Percentiles rank a stretch among this genome's conserved stretches.
These are phyloP conservation scores for Xyliphius kryptos DNA, from an alignment of 2,113 vertebrate genomes.

Conservation along the genomic window DNA sequence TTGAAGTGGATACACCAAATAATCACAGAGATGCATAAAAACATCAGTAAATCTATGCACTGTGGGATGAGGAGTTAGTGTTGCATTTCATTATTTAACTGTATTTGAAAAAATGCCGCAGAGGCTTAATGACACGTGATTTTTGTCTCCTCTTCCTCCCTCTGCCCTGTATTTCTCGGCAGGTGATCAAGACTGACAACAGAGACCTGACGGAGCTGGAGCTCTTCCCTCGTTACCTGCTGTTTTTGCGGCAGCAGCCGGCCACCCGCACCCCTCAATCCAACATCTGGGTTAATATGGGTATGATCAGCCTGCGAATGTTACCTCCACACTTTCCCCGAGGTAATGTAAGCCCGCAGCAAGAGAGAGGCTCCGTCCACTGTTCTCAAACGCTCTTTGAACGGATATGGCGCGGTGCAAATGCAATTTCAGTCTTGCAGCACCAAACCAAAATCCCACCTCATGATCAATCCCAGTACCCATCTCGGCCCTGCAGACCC, in stretches of 20 bases:
- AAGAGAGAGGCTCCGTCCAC: slow-evolving; percentile 67
- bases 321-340: slow-evolving; percentile 88
- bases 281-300: slow-evolving; percentile 99
- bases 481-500: slow-evolving; percentile 13
- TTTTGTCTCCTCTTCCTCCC: background rate
- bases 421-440: slow-evolving; percentile 10
- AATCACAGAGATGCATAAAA: too few species aligned
- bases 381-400: slow-evolving; percentile 24
- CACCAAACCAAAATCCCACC: slow-evolving; percentile 6
- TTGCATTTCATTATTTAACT: background rate
- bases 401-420: slow-evolving; percentile 9
- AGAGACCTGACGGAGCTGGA: slow-evolving; percentile 78
- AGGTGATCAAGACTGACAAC: slow-evolving; percentile 88
- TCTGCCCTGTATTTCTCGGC: slow-evolving; percentile 9
- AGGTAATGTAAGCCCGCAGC: slow-evolving; percentile 99
- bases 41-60: too few species aligned
- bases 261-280: slow-evolving; percentile 88
- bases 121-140: too few species aligned
- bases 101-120: too few species aligned
- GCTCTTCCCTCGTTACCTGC: slow-evolving; percentile 88
- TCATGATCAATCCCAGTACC: slow-evolving; percentile 34
- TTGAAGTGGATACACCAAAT: too few species aligned
- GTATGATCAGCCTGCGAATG: slow-evolving; percentile 98
- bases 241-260: slow-evolving; percentile 93
- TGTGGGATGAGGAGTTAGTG: too few species aligned